Evolutionary conservation across 2,888 invertebrate species (phyloP).

Genomic region (Aplocera efformata): DNA sequence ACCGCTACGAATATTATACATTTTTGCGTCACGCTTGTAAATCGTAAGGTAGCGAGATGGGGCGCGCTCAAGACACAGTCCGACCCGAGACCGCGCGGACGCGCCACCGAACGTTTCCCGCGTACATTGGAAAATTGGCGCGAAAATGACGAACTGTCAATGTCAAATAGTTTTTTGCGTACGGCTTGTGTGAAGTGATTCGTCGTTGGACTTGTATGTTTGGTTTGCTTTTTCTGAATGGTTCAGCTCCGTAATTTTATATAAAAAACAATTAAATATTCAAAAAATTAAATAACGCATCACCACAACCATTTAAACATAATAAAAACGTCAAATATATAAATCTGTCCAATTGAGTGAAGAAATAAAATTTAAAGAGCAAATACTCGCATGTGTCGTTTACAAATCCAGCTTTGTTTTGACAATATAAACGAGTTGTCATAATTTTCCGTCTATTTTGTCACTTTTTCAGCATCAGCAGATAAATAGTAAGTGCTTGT

Average conservation of each 20-base stretch:
- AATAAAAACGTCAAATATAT: not conserved
- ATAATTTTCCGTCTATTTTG: constrained; percentile 19
- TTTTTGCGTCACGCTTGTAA: constrained; percentile 71
- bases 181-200: constrained; percentile 31
- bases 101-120: constrained; percentile 58
- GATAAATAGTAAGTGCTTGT: constrained; percentile 10
- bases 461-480: constrained; percentile 6
- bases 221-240: constrained; percentile 4
- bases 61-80: constrained; percentile 60
- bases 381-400: constrained; percentile 2
- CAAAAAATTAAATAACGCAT: too few species aligned
- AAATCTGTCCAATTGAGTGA: not conserved
- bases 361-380: not conserved
- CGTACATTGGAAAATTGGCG: constrained; percentile 72
- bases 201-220: constrained; percentile 17
- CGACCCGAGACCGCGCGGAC: constrained; percentile 56
- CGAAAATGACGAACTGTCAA: constrained; percentile 74
- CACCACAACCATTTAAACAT: too few species aligned
- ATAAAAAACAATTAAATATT: too few species aligned
- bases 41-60: constrained; percentile 65
- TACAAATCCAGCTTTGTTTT: constrained; percentile 30
- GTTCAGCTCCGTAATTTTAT: not conserved
- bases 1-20: constrained; percentile 51
- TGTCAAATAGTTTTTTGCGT: constrained; percentile 31
- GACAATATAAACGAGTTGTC: constrained; percentile 28